Evolutionary conservation across 1,140 invertebrate species (phyloP).

Genomic region (Oscheius sp.): DNA sequence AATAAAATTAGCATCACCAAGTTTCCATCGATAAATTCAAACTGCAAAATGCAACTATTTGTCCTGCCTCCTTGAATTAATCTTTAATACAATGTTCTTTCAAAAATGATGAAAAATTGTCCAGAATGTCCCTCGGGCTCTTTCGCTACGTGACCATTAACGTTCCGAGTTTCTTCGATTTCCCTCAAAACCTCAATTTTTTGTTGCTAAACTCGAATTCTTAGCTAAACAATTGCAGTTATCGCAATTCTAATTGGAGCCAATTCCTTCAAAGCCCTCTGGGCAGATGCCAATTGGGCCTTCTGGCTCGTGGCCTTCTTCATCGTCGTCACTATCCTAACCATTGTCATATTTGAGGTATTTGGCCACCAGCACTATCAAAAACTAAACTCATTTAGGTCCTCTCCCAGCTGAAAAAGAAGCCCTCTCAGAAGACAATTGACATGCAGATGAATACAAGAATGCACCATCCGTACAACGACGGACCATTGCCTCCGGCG

Average conservation of each 20-base stretch:
- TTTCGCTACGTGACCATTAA: neutral
- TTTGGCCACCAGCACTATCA: neutral
- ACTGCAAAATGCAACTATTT: no score
- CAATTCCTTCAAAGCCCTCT: constrained; percentile 13
- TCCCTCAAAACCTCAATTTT: no score
- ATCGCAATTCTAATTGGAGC: constrained; percentile 18
- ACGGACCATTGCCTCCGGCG: neutral
- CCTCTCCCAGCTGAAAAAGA: neutral
- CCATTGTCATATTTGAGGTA: neutral
- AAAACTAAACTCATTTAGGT: neutral
- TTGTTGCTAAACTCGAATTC: no score
- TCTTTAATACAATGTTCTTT: no score
- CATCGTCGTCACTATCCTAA: neutral
- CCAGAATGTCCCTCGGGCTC: neutral
- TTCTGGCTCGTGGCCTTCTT: constrained; percentile 16
- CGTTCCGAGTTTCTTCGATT: no score
- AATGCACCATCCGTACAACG: neutral
- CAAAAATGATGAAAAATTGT: no score
- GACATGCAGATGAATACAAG: neutral
- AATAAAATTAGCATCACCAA: no score
- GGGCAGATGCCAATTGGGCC: constrained; percentile 12
- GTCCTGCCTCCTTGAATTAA: no score
- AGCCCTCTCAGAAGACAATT: neutral
- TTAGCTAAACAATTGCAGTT: neutral
- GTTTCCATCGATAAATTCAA: no score